Percentiles rank a stretch among this genome's conserved stretches.
Conservation (phyloP, 2,888 invertebrate species). For the Eledona agricola region DNA sequence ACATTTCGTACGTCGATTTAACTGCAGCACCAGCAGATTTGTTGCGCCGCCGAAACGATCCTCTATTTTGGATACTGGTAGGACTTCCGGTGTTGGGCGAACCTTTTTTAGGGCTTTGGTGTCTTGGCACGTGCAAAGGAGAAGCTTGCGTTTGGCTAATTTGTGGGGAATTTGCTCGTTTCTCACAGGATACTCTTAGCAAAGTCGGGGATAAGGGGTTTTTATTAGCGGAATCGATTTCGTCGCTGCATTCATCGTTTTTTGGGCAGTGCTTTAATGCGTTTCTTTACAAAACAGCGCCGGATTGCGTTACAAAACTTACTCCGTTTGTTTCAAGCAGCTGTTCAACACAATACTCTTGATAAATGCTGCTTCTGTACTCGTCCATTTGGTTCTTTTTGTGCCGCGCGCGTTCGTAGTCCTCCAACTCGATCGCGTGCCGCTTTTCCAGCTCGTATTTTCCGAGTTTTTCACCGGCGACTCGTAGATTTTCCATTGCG, state of each 20-base stretch:
- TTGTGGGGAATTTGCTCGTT: conserved; percentile 63
- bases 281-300: not conserved
- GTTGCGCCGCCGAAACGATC: conserved; percentile 69
- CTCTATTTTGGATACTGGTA: conserved; percentile 62
- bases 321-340: conserved; percentile 83
- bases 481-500: conserved; percentile 82
- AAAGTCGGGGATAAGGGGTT: conserved; percentile 56
- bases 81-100: conserved; percentile 65
- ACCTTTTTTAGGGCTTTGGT: conserved; percentile 64
- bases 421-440: conserved; percentile 90
- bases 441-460: conserved; percentile 91
- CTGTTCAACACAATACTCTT: conserved; percentile 77
- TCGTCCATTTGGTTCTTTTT: conserved; percentile 92
- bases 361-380: conserved; percentile 79
- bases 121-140: conserved; percentile 62
- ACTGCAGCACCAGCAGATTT: conserved; percentile 71
- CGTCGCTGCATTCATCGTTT: conserved; percentile 71
- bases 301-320: conserved; percentile 49
- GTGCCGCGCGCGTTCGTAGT: conserved; percentile 88
- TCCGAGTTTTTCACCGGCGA: conserved; percentile 88
- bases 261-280: conserved; percentile 65
- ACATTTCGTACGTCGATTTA: conserved; percentile 81
- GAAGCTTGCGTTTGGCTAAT: conserved; percentile 63
- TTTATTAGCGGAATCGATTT: conserved; percentile 59
- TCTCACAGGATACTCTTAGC: conserved; percentile 58